Conservation (phyloP, 2,888 invertebrate genomes). For the Pseudococcus jackbeardsleyi region DNA sequence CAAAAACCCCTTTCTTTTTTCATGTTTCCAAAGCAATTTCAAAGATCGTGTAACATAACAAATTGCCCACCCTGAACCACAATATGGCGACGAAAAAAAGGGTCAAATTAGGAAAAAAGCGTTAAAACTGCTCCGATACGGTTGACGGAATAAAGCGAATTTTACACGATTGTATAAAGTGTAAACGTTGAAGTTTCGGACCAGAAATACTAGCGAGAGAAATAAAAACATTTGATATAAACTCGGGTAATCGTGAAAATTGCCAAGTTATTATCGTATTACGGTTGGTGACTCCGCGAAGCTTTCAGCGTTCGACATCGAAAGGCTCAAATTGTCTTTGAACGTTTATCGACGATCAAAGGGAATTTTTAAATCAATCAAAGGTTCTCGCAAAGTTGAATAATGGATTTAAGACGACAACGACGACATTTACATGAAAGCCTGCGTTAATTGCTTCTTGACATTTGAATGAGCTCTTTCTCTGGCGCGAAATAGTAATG, state of each 20-base stretch:
- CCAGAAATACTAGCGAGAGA: background rate
- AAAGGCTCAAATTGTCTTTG: background rate
- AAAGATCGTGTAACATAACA: too few relatives aligned
- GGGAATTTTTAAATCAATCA: slow-evolving; percentile 25
- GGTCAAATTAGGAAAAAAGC: background rate
- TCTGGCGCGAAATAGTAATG: background rate
- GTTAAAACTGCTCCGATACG: slow-evolving; percentile 1
- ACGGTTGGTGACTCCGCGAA: background rate
- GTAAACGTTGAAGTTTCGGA: background rate
- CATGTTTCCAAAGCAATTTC: too few relatives aligned
- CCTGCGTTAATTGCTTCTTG: slow-evolving; percentile 19
- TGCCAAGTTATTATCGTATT: slow-evolving; percentile 35
- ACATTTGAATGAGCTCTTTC: background rate
- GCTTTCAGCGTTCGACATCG: background rate
- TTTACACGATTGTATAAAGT: background rate
- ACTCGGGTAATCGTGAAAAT: background rate
- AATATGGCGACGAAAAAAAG: background rate
- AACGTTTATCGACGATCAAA: slow-evolving; percentile 42
- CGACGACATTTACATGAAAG: background rate
- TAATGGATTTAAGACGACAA: background rate
- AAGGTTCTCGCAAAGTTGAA: background rate
- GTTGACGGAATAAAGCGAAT: slow-evolving; percentile 34
- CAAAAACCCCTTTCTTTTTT: too few relatives aligned
- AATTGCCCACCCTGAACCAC: background rate
- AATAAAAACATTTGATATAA: background rate